Base-by-base conservation (phyloP, 2,113 vertebrate species). In the Syngnathus scovelli region DNA sequence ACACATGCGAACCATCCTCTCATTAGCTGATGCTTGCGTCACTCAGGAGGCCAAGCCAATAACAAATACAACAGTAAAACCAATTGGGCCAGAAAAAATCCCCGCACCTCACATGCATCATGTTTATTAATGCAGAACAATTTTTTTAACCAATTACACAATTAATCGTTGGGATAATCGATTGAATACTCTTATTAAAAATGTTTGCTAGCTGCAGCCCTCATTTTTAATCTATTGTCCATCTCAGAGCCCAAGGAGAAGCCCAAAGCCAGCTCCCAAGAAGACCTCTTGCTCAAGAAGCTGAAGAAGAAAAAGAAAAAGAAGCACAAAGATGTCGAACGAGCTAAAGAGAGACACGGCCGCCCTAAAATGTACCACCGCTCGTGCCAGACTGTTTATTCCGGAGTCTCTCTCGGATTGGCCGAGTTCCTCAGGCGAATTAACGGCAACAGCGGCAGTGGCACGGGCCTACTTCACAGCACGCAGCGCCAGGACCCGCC, bases 291-390 rank as follows among this genome's bases (percentile, higher is more conserved):
- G 38, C 73, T 88, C 67, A 89, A 88, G 76, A 89, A 88, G 69
- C 78, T 88, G 12, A 89, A 89, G 68, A 89, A 88, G 81, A 89
- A 89, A 78, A 89, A 89, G 84, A 89, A 89, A 87, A 89, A 89
- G 88, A 89, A 89, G 78, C 88, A 89, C 72, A 89, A 89, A 89
- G 88, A 87, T 15, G 84, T 84, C 0, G 88, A 88, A 74, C 77
- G 88, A 2, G 65, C 63, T 7, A 88, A 87, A 72, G 85, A 87
- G 64, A 62, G 81, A 41, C 87, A 85, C 73, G 69, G 71, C 52
- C 82, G 83, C 10, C 84, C 88, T 61, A 89, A 88, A 75, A 88
- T 87, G 85, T 86, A 86, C 27, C 86, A 89, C 13, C 86, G 88
- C 76, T 88, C 85, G 0, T 84, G 84, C 39, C 88, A 89, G 83